These are phyloP conservation scores for Bombus vancouverensis DNA, from an alignment of 1,140 invertebrate species.

Conservation along the genomic window DNA sequence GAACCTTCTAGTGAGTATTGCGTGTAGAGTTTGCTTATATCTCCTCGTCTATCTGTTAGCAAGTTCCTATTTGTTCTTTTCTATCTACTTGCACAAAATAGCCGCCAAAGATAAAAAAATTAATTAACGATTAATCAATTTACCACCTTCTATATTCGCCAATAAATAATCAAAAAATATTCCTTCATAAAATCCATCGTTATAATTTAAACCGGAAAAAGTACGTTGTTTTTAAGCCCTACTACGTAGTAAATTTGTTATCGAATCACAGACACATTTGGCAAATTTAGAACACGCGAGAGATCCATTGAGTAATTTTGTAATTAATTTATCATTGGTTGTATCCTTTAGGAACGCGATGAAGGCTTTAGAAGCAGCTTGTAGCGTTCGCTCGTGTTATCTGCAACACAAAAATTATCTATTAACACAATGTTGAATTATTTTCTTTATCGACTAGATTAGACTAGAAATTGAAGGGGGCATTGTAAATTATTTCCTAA, in stretches of 20 bases:
- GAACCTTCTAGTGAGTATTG: constrained; percentile 36
- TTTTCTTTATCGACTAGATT: background rate
- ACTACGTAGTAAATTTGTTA: background rate
- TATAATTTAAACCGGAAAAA: background rate
- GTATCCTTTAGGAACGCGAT: constrained; percentile 31
- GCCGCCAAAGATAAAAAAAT: too few relatives aligned
- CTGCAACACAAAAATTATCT: constrained; percentile 59
- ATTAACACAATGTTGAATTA: background rate
- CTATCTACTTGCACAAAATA: background rate
- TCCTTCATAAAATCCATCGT: background rate
- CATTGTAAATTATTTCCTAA: too few relatives aligned
- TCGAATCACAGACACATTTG: constrained; percentile 41
- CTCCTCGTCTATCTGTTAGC: background rate
- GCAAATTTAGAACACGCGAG: constrained; percentile 2
- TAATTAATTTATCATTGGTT: constrained; percentile 3
- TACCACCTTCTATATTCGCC: background rate
- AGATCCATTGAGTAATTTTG: constrained; percentile 3
- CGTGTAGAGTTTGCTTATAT: background rate
- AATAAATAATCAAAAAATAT: constrained; percentile 6
- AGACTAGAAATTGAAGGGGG: background rate
- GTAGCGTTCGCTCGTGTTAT: constrained; percentile 71
- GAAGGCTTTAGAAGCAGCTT: constrained; percentile 72
- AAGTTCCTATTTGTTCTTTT: background rate
- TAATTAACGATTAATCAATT: background rate
- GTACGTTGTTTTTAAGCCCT: background rate